These are phyloP conservation scores for Spodoptera frugiperda DNA, from an alignment of 1,140 invertebrate species.

Conservation along the genomic window DNA sequence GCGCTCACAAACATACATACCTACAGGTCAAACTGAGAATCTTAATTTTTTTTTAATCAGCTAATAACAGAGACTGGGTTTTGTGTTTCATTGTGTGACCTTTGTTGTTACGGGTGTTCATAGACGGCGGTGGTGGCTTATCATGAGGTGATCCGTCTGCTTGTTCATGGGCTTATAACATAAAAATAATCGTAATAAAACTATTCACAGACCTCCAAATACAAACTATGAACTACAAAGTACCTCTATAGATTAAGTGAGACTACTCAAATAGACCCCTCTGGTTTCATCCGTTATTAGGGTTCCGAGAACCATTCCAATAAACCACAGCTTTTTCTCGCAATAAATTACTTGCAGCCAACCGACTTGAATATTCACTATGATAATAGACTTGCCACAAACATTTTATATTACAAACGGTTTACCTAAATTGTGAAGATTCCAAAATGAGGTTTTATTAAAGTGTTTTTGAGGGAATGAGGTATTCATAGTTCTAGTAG, in stretches of 20 bases:
- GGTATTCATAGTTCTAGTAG: no score
- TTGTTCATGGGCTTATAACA: no score
- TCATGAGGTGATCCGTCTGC: no score
- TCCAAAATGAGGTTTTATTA: not conserved
- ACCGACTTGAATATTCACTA: slow-evolving; percentile 29
- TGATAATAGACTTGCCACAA: slow-evolving; percentile 24
- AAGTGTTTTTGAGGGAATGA: no score
- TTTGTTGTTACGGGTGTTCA: no score
- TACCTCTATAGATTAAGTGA: not conserved
- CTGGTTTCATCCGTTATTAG: slow-evolving; percentile 10
- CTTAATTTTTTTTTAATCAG: no score
- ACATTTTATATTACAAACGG: slow-evolving; percentile 17
- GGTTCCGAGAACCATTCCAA: slow-evolving; percentile 22
- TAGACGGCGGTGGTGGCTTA: no score
- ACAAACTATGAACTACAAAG: not conserved
- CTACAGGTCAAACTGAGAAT: no score
- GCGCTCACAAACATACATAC: no score
- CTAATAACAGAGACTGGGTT: no score
- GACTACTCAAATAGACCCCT: not conserved
- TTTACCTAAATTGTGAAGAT: not conserved
- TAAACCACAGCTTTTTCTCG: slow-evolving; percentile 22
- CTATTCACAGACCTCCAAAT: not conserved
- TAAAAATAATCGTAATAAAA: not conserved
- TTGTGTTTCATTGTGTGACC: no score
- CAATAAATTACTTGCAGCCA: slow-evolving; percentile 31